Evolutionary conservation across 2,113 vertebrate genomes (phyloP).

Genomic region (Callipepla squamata): DNA sequence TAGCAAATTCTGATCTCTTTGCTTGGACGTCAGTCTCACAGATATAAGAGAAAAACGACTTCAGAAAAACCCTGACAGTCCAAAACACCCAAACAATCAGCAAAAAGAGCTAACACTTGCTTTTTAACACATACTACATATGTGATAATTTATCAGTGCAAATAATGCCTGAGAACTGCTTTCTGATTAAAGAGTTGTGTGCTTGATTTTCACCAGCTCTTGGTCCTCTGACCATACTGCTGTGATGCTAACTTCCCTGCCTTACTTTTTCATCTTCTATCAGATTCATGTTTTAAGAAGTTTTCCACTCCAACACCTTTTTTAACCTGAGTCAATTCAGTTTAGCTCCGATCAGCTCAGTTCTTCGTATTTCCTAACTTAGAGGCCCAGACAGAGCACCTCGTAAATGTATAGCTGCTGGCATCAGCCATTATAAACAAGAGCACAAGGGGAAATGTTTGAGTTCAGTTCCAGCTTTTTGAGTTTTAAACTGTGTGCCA

Average conservation of each 20-base stretch:
- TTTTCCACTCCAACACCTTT: not conserved
- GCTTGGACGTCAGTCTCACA: not conserved
- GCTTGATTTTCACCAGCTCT: not conserved
- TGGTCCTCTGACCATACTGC: not conserved
- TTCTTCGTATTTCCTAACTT: slow-evolving; percentile 31
- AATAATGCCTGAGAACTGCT: not conserved
- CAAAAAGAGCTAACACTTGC: not conserved
- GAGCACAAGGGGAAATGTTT: not conserved
- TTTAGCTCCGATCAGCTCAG: not conserved
- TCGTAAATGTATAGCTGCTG: slow-evolving; percentile 30
- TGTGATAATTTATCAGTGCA: not conserved
- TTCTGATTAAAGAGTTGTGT: not conserved
- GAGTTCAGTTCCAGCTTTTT: not conserved
- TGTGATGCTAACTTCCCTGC: not conserved
- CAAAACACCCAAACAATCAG: not conserved
- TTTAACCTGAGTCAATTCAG: not conserved
- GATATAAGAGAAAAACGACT: not conserved
- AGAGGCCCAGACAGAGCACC: not conserved
- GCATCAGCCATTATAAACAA: slow-evolving; percentile 1
- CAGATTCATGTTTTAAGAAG: rapidly evolving
- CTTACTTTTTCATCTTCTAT: not conserved
- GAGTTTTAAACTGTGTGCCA: not conserved
- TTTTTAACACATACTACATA: not conserved
- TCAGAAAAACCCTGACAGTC: not conserved
- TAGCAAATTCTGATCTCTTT: not conserved